These are phyloP conservation scores for Stenchaetothrips biformis DNA, from an alignment of 2,888 invertebrate species.

Conservation along the genomic window DNA sequence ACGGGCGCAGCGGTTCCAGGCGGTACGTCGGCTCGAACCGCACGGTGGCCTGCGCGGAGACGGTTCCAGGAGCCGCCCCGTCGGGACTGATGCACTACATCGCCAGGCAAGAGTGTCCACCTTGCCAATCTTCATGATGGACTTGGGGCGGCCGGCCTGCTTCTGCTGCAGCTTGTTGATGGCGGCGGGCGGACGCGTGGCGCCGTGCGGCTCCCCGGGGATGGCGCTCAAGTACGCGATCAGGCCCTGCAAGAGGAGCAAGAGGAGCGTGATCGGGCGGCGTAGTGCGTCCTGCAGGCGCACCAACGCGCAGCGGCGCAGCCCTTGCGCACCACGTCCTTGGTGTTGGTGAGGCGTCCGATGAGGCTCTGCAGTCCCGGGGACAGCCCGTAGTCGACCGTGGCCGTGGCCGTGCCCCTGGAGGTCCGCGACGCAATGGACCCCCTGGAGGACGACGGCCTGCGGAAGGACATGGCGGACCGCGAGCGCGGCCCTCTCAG, in stretches of 20 bases:
- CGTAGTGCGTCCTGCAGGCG: not conserved
- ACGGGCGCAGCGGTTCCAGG: not conserved
- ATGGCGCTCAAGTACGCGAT: constrained; percentile 14
- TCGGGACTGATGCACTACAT: too few relatives aligned
- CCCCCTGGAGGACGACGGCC: not conserved
- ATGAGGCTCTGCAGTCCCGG: not conserved
- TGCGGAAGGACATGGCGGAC: not conserved
- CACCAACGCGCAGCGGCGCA: not conserved
- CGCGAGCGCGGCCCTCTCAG: not conserved
- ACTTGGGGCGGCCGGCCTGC: not conserved
- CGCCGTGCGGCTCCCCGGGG: constrained; percentile 17
- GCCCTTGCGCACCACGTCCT: not conserved
- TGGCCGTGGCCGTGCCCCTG: not conserved
- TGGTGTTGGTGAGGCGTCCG: not conserved
- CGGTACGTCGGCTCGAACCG: constrained; percentile 20
- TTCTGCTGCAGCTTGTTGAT: not conserved
- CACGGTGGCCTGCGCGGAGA: not conserved
- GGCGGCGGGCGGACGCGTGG: not conserved
- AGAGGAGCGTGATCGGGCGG: not conserved
- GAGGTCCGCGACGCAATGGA: not conserved
- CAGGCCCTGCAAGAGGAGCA: not conserved
- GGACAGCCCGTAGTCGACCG: not conserved
- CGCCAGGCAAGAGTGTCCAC: not conserved
- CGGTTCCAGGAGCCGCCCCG: not conserved
- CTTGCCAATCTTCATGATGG: constrained; percentile 15